Base-by-base conservation (phyloP, 2,113 vertebrate species). In the Tiliqua scincoides region DNA sequence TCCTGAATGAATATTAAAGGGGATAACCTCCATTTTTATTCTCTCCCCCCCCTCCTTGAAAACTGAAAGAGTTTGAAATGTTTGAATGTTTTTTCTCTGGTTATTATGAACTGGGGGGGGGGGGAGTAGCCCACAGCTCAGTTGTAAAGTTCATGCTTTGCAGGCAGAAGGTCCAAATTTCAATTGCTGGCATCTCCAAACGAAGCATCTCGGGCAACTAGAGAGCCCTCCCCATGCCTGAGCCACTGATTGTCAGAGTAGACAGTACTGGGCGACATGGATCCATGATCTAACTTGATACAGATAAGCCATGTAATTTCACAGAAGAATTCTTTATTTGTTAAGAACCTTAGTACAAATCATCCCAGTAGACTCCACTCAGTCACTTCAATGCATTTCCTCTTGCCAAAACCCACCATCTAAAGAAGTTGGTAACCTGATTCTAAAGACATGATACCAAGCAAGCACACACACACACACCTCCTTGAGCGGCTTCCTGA, bases 1-100 rank as follows among this genome's bases (percentile, higher is more conserved):
- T 0, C 0, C 12, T 40, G 1, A 1, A 9, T 0, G 0, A 76
- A 35, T 82, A 62, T 72, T 68, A 25, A 7, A 25, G 5, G 18
- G 83, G 83, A 68, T 43, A 79, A 32, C 17, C 37, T n/a, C 0
- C 7, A 32, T 82, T 86, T 62, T 87, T 65, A 20, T 74, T n/a
- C n/a, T n/a, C n/a, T n/a, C n/a, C n/a, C n/a, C n/a, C n/a, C 9
- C 79, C 75, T 10, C 15, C 84, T 85, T 75, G 35, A 87, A 74
- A 68, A 27, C 4, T 11, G 0, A n/a, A 62, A 3, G 62, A 1
- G 1, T 15, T 81, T 89, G 17, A 59, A 88, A 83, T 71, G 32
- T 59, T 52, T 23, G 21, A 20, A 37, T 32, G 32, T 10, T 78
- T 6, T 90, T 62, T 54, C 85, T 30, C 18, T 81, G 88, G 17